Base-by-base conservation (phyloP, 2,888 invertebrate genomes). In the Melieria omissa region DNA sequence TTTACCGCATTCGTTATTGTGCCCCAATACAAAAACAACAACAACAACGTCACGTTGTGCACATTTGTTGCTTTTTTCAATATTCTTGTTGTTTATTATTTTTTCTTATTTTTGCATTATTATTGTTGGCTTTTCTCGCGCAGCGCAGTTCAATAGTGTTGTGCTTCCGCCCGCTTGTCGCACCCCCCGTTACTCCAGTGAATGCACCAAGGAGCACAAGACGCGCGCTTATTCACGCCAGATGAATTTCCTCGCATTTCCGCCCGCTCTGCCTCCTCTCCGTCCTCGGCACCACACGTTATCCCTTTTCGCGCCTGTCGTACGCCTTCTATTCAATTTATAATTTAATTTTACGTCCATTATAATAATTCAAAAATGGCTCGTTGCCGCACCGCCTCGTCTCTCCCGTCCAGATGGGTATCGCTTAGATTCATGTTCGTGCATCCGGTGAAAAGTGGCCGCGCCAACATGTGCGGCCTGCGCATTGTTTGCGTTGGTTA, bases 301-400 rank as follows among this genome's bases (percentile, higher is more conserved):
- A n/a, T 63, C 63, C 16, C 46, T 8, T 8, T 14, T n/a, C 52
- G 9, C 14, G 14, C 41, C n/a, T 29, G 42, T 12, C 29, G 10
- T 29, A 60, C 14, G 54, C 16, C 55, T 52, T 52, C 54, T 54
- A 65, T 67, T 72, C 71, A 67, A 67, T 72, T 72, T 67, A 57
- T 72, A 63, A 72, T 72, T 72, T 72, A 57, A 67, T 67, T 67
- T 63, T 57, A 67, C 57, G 63, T 72, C 67, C 47, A 66, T 63
- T 62, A 63, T 57, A 72, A 71, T 71, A 66, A 61, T 71, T 71
- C 65, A 65, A 52, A 60, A 61, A 62, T 44, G 55, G 29, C 29
- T 29, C 29, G 29, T 29, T 29, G 29, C 29, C 29, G 29, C 12
- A n/a, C 12, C 4, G 46, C 57, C 41, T 54, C 9, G 14, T 52